Evolutionary conservation across 1,140 invertebrate genomes (phyloP), one percentile per base, ranked within the genome.

Genomic region (Metopolophium dirhodum): DNA sequence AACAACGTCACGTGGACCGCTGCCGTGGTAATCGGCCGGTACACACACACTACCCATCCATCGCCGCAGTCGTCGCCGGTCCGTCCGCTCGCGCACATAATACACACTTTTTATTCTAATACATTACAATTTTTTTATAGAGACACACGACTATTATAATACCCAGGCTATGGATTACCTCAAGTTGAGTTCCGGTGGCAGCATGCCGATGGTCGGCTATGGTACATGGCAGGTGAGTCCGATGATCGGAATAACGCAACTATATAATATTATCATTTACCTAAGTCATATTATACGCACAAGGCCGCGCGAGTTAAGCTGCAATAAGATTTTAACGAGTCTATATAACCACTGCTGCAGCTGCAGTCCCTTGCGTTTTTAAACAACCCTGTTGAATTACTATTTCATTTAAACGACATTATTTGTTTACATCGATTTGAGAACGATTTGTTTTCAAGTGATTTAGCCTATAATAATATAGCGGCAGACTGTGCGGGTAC

Each of bases 191-290:
- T 93, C 89, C 30, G 94, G 94, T 3, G 94, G 89, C 9, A 90
- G 41, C 51, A 96, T 97, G 95, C 96, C 97, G 7, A 94, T 96
- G 92, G 94, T 97, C 57, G 97, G 97, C 45, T 96, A 97, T 94
- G 97, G 97, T 37, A 97, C 97, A 37, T 97, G 96, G 96, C 96
- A 96, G 94, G 96, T 97, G 94, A 95, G 95, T 61, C 37, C 2
- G n/a, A 77, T 30, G 30, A n/a, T n/a, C 61, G n/a, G 14, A 77
- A n/a, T n/a, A 77, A 77, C 14, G 7, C 20, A 30, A 18, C 1
- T 18, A 0, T n/a, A 35, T n/a, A 77, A 77, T 77, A 77, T n/a
- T 68, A n/a, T 68, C 18, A 68, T 8, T 1, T 30, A 61, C 57
- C 9, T 14, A 49, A 30, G 4, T 30, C 49, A 18, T 51, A 51